Percentiles rank a stretch among this genome's conserved stretches.
phyloP scores from a whole-genome alignment of 2,797 vertebrate species.

The Cyprinella venusta region DNA sequence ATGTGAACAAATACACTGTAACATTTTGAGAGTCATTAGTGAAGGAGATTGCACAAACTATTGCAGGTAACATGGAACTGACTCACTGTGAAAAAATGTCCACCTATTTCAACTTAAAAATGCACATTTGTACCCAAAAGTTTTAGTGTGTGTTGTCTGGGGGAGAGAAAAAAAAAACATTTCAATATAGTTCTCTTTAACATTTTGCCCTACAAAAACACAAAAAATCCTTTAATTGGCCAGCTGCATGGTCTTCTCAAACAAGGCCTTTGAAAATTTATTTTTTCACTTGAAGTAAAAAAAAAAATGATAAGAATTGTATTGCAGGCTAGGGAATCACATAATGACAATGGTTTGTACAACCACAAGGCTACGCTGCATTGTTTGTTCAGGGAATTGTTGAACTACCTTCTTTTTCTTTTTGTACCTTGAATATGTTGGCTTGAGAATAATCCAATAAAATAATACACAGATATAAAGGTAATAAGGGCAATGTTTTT shows the following conservation, averaged over 20 bases:
- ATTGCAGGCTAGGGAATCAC: background rate
- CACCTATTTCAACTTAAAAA: background rate
- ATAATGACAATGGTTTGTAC: background rate
- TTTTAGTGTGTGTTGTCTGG: background rate
- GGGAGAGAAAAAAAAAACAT: too few species aligned
- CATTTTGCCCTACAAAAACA: background rate
- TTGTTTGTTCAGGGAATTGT: background rate
- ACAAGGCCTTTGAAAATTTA: background rate
- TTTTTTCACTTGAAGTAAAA: background rate
- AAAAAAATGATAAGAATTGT: background rate
- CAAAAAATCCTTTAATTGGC: background rate
- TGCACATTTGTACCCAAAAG: background rate
- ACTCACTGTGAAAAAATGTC: too few species aligned
- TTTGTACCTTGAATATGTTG: background rate
- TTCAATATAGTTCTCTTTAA: background rate
- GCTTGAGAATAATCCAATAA: background rate
- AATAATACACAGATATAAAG: background rate
- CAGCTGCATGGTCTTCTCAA: background rate
- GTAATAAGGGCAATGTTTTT: background rate
- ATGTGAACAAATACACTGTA: background rate
- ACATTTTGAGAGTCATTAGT: background rate
- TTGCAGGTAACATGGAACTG: background rate
- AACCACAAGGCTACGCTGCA: background rate
- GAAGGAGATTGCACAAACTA: background rate
- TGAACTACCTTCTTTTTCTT: background rate